A percentile compares a stretch with the other conserved stretches of the same genome.
Conservation (phyloP, 1,140 invertebrate genomes). For the Papilio machaon region DNA sequence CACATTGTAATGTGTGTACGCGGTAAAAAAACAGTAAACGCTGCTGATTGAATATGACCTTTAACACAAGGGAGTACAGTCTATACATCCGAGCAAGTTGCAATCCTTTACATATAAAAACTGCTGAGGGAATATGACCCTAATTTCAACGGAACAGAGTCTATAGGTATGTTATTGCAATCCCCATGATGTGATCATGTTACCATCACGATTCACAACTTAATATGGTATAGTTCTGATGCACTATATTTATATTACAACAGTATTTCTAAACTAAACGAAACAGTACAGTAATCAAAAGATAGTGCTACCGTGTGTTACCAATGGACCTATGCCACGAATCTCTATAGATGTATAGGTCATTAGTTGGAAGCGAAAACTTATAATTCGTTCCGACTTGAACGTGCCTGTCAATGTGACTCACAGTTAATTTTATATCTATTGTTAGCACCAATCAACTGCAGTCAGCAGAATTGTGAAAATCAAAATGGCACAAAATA, state of each 20-base stretch:
- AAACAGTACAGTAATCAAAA: neutral
- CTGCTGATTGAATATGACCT: neutral
- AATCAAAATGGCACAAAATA: too few species aligned
- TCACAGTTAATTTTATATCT: too few species aligned
- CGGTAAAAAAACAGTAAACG: neutral
- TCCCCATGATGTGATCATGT: neutral
- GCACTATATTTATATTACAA: slow-evolving; percentile 9
- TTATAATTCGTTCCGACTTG: too few species aligned
- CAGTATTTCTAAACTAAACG: neutral
- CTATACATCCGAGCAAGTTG: neutral
- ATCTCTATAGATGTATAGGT: too few species aligned
- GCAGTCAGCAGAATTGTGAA: too few species aligned
- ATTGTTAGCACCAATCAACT: too few species aligned
- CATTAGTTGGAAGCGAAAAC: too few species aligned
- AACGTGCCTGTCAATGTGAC: too few species aligned
- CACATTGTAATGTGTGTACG: neutral
- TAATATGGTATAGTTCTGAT: slow-evolving; percentile 1
- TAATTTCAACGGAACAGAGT: neutral
- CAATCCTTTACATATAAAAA: neutral
- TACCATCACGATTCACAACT: neutral
- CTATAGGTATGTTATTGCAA: neutral
- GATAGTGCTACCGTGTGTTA: neutral
- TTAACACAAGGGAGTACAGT: neutral
- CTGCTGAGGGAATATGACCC: neutral
- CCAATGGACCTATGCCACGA: neutral